These are phyloP conservation scores for Lophura swinhoii DNA, from an alignment of 2,797 vertebrate species.

Conservation along the genomic window DNA sequence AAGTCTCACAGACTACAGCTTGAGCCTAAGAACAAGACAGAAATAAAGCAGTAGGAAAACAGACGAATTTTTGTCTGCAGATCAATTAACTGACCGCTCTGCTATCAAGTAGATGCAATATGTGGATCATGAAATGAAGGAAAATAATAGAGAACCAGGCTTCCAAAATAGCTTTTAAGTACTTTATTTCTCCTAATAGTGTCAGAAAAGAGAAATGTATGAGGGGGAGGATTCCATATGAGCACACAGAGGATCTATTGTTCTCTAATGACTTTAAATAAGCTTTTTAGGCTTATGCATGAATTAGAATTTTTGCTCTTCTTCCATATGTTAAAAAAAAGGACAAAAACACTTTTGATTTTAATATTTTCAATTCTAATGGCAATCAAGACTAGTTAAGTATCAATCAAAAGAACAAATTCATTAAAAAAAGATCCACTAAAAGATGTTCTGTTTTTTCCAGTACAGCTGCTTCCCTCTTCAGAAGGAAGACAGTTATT, in stretches of 20 bases:
- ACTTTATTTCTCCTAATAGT: constrained; percentile 34
- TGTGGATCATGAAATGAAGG: constrained; percentile 26
- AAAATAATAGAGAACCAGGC: constrained; percentile 6
- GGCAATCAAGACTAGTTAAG: constrained; percentile 30
- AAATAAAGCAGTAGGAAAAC: neutral
- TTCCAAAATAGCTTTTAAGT: constrained; percentile 65
- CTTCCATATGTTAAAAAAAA: neutral
- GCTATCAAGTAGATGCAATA: neutral
- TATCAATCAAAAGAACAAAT: constrained; percentile 62
- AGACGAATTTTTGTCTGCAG: neutral
- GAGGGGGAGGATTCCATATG: constrained; percentile 64
- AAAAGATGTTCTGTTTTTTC: constrained; percentile 26
- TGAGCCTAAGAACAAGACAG: neutral
- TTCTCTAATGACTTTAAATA: constrained; percentile 75
- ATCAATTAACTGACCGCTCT: neutral
- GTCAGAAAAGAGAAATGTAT: constrained; percentile 5
- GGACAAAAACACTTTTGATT: neutral
- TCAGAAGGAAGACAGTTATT: neutral
- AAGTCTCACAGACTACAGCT: neutral
- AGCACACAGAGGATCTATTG: constrained; percentile 60
- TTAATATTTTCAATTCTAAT: constrained; percentile 40
- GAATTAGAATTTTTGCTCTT: constrained; percentile 52
- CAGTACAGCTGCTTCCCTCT: constrained; percentile 7
- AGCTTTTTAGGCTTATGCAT: constrained; percentile 50
- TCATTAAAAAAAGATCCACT: neutral